Conservation (phyloP, 2,113 vertebrate species). For the Rostratula benghalensis region DNA sequence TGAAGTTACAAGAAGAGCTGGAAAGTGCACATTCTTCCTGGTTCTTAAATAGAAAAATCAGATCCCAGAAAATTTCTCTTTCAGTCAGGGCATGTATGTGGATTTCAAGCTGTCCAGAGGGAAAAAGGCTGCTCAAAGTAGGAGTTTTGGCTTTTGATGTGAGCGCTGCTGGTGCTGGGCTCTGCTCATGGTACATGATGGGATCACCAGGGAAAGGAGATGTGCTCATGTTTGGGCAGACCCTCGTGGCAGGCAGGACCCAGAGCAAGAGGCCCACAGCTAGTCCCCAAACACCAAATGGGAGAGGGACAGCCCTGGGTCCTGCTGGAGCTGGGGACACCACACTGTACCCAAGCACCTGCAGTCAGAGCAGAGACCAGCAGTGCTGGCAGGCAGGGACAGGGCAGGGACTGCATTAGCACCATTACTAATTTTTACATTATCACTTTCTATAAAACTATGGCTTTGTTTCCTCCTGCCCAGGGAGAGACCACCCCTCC, state of each 20-base stretch:
- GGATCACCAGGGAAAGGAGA: background rate
- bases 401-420: background rate
- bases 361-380: background rate
- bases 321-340: background rate
- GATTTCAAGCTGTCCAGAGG: background rate
- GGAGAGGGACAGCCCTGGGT: background rate
- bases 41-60: background rate
- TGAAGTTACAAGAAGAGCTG: background rate
- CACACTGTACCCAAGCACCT: background rate
- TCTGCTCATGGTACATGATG: background rate
- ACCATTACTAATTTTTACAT: background rate
- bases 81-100: background rate
- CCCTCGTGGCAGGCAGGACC: fast-evolving
- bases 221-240: background rate
- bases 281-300: background rate
- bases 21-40: background rate
- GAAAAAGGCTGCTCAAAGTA: background rate
- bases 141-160: background rate
- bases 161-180: background rate
- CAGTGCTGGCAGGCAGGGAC: background rate
- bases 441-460: background rate
- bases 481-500: background rate
- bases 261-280: background rate
- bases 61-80: background rate
- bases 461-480: background rate